phyloP scores from a whole-genome alignment of 2,888 invertebrate species.

The Sycophila texana region DNA sequence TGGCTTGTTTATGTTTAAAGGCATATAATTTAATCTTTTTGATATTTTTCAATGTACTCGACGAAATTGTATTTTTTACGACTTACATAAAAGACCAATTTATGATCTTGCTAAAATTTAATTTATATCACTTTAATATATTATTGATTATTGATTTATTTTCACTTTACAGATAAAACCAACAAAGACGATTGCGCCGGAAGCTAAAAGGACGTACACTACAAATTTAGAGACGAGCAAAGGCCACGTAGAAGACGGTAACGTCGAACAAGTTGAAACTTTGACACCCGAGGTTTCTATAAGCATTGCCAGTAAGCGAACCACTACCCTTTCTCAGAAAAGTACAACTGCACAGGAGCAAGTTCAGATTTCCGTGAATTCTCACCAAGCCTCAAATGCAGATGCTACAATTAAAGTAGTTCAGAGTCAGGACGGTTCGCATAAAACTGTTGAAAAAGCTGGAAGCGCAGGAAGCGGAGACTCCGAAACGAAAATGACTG shows the following conservation, averaged over 20 bases:
- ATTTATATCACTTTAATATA: not conserved
- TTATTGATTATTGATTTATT: not conserved
- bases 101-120: not conserved
- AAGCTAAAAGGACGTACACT: constrained; percentile 20
- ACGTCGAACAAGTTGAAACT: constrained; percentile 27
- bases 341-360: constrained; percentile 17
- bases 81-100: not conserved
- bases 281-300: constrained; percentile 5
- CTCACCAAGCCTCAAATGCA: not conserved
- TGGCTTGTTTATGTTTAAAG: too few species aligned
- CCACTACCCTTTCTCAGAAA: constrained; percentile 23
- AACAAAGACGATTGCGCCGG: constrained; percentile 42
- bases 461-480: constrained; percentile 4
- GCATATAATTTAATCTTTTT: too few species aligned
- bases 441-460: constrained; percentile 31
- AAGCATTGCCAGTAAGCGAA: constrained; percentile 23
- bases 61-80: too few species aligned
- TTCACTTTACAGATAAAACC: constrained; percentile 49
- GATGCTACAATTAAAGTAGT: not conserved
- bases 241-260: constrained; percentile 30
- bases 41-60: too few species aligned
- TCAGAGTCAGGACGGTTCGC: constrained; percentile 13
- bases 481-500: constrained; percentile 20
- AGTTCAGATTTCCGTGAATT: constrained; percentile 1
- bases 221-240: constrained; percentile 42